Conservation (phyloP, 1,140 invertebrate species). For the Melanaphis sacchari region DNA sequence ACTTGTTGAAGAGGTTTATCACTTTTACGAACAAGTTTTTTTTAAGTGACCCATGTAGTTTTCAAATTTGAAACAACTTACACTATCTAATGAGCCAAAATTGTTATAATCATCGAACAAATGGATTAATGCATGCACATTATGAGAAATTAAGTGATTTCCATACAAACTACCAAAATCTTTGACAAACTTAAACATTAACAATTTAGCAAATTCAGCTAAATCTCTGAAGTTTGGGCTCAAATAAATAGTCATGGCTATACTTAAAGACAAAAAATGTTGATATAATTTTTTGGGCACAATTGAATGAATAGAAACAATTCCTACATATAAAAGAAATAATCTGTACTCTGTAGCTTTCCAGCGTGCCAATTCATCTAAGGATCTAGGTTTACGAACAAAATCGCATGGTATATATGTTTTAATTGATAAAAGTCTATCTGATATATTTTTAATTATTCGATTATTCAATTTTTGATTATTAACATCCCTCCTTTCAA, state of each 20-base stretch:
- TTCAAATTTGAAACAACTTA: constrained; percentile 63
- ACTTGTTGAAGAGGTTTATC: constrained; percentile 62
- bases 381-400: not conserved
- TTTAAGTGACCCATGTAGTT: constrained; percentile 64
- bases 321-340: not conserved
- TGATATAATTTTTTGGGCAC: not conserved
- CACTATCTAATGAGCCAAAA: constrained; percentile 63
- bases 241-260: constrained; percentile 62
- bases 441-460: not conserved
- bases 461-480: not conserved
- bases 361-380: not conserved
- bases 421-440: not conserved
- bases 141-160: constrained; percentile 60
- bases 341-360: not conserved
- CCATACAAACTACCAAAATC: constrained; percentile 60
- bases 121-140: constrained; percentile 63
- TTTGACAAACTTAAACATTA: constrained; percentile 60
- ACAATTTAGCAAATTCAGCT: constrained; percentile 55
- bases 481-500: not conserved
- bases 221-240: constrained; percentile 28
- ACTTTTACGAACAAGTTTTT: constrained; percentile 61
- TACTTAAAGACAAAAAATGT: constrained; percentile 63
- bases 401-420: not conserved
- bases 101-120: constrained; percentile 64
- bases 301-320: not conserved